Percentiles rank a stretch among this genome's conserved stretches.
These are phyloP conservation scores for Onthophagus sagittarius DNA, from an alignment of 2,888 invertebrate species.

Conservation along the genomic window DNA sequence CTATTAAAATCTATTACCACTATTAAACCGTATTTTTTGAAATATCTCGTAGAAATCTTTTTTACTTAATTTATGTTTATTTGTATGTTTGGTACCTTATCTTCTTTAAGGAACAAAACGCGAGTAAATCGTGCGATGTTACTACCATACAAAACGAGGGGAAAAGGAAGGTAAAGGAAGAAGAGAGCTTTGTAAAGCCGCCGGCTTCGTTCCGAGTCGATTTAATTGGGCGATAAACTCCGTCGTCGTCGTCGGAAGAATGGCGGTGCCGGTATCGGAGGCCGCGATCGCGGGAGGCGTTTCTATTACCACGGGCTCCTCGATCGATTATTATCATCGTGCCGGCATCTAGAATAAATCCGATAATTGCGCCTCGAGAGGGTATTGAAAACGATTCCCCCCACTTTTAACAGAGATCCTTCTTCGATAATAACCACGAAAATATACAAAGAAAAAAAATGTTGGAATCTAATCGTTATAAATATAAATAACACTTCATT, in stretches of 20 bases:
- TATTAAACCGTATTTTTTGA: too few species aligned
- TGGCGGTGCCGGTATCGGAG: neutral
- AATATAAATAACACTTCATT: neutral
- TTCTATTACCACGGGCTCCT: neutral
- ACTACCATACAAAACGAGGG: neutral
- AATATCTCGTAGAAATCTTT: too few species aligned
- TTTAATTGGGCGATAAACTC: neutral
- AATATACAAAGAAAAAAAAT: neutral
- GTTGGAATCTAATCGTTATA: neutral
- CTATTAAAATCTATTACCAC: too few species aligned
- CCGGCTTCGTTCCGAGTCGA: neutral
- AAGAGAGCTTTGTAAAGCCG: neutral
- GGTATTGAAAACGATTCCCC: neutral
- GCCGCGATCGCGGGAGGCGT: neutral
- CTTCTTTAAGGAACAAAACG: neutral
- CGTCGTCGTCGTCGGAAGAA: neutral
- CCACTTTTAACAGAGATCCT: neutral
- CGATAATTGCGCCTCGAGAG: neutral
- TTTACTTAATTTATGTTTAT: too few species aligned
- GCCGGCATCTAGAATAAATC: neutral
- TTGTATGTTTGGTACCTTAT: too few species aligned
- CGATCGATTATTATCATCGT: neutral
- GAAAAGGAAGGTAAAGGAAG: neutral
- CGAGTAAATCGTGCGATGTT: neutral
- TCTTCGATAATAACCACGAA: neutral